phyloP scores from a whole-genome alignment of 2,113 vertebrate species.

The Barbus barbus region DNA sequence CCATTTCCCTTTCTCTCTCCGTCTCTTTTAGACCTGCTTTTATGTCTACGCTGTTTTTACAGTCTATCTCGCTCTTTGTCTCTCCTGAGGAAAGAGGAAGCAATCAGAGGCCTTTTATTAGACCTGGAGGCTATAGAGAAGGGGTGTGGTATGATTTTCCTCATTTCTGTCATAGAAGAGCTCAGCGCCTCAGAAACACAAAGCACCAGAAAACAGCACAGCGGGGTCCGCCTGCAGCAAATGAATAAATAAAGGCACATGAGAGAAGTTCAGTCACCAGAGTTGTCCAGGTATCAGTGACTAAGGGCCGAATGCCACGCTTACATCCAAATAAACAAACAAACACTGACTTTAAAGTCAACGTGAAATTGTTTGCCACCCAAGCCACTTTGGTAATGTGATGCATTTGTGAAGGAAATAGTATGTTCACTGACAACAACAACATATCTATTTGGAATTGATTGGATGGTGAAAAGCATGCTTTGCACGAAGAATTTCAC shows the following conservation, averaged over 20 bases:
- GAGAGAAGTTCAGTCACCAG: constrained; percentile 27
- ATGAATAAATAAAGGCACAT: constrained; percentile 41
- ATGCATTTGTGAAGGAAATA: neutral
- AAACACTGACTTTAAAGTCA: constrained; percentile 6
- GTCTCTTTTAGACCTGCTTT: constrained; percentile 31
- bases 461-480: neutral
- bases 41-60: constrained; percentile 43
- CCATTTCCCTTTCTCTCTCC: constrained; percentile 39
- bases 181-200: constrained; percentile 36
- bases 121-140: constrained; percentile 54
- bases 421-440: neutral
- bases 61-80: constrained; percentile 28
- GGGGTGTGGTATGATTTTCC: constrained; percentile 51
- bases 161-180: constrained; percentile 54
- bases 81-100: constrained; percentile 58
- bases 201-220: constrained; percentile 43
- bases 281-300: constrained; percentile 29
- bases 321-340: neutral
- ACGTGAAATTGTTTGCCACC: constrained; percentile 13
- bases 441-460: neutral
- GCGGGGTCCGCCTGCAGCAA: constrained; percentile 31
- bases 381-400: neutral
- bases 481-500: neutral
- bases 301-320: constrained; percentile 26
- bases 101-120: constrained; percentile 65